Evolutionary conservation across 1,140 invertebrate species (phyloP).

Genomic region (Drosophila erecta): DNA sequence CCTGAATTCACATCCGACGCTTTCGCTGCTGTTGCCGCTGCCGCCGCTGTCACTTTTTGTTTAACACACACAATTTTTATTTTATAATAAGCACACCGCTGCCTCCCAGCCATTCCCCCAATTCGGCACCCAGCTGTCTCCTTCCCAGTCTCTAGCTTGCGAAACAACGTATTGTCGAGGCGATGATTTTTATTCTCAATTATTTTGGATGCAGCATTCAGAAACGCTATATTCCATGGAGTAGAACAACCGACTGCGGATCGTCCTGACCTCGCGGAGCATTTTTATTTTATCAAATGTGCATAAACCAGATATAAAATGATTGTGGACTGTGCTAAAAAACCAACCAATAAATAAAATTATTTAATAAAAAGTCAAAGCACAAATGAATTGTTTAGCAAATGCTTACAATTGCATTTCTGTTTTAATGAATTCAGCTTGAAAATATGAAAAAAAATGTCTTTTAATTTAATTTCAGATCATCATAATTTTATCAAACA

Average conservation of each 20-base stretch:
- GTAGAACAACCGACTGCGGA: constrained; percentile 80
- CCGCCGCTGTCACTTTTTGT: constrained; percentile 62
- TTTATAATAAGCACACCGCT: constrained; percentile 78
- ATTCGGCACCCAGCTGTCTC: constrained; percentile 1
- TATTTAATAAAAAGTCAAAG: not conserved
- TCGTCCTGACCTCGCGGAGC: constrained; percentile 69
- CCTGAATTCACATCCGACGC: constrained; percentile 26
- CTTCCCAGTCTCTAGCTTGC: constrained; percentile 12
- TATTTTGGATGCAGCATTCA: constrained; percentile 67
- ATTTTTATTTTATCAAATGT: constrained; percentile 80
- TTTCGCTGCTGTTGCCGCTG: constrained; percentile 14
- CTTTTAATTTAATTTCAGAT: constrained; percentile 64
- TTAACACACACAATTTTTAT: constrained; percentile 76
- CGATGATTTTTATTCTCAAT: constrained; percentile 73
- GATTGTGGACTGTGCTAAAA: constrained; percentile 32
- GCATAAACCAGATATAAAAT: constrained; percentile 40
- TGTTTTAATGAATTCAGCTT: constrained; percentile 6
- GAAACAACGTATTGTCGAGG: constrained; percentile 40
- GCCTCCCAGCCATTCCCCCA: constrained; percentile 32
- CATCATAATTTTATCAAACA: constrained; percentile 82
- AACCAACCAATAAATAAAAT: not conserved
- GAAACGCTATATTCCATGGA: constrained; percentile 75
- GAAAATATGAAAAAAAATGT: constrained; percentile 18
- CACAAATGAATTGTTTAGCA: not conserved
- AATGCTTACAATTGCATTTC: not conserved